Evolutionary conservation across 2,888 invertebrate genomes (phyloP).

Genomic region (Trachelus troglodyta): DNA sequence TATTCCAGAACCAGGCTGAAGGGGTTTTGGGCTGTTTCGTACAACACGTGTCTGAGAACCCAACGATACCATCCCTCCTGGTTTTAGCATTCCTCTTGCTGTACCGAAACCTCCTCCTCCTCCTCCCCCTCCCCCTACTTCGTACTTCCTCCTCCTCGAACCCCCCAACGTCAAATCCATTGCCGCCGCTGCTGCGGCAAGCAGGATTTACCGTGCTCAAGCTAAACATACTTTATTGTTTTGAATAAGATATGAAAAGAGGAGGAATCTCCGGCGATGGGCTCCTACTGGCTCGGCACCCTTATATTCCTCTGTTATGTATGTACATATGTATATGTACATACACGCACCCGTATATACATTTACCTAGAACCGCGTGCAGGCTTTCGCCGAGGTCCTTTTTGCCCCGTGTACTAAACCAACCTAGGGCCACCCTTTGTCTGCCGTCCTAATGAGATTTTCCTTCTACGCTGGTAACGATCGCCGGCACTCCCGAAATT

Average conservation of each 20-base stretch:
- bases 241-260: constrained; percentile 7
- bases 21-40: background rate
- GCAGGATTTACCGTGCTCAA: constrained; percentile 1
- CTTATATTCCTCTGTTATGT: too few species aligned
- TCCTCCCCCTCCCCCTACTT: too few species aligned
- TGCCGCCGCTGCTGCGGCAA: background rate
- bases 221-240: constrained; percentile 7
- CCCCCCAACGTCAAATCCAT: background rate
- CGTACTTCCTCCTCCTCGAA: too few species aligned
- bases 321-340: too few species aligned
- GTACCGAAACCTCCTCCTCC: too few species aligned
- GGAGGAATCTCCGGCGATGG: background rate
- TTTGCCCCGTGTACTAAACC: too few species aligned
- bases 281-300: too few species aligned
- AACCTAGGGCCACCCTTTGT: background rate
- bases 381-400: too few species aligned
- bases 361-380: background rate
- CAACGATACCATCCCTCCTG: too few species aligned
- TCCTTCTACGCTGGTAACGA: background rate
- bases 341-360: background rate
- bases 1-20: background rate
- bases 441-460: constrained; percentile 1
- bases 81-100: too few species aligned
- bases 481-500: too few species aligned
- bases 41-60: background rate